A percentile compares a stretch with the other conserved stretches of the same genome.
phyloP scores from a whole-genome alignment of 2,797 vertebrate genomes.

The Liparis tanakae region DNA sequence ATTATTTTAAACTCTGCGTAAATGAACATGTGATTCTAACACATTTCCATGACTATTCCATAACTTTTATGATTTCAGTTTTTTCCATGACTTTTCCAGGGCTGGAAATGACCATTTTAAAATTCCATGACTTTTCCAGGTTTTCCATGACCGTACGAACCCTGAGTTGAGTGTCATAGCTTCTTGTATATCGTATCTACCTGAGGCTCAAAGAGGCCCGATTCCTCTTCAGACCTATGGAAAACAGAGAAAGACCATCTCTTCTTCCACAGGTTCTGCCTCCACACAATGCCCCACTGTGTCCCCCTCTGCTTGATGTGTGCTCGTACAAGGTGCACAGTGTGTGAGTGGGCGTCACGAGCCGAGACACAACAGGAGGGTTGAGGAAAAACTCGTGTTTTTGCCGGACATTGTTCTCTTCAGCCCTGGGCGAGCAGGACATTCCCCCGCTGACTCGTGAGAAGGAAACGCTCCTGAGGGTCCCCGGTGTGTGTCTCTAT shows the following conservation, averaged over 20 bases:
- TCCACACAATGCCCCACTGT: constrained; percentile 55
- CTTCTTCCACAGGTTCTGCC: constrained; percentile 48
- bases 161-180: background rate
- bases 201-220: constrained; percentile 8
- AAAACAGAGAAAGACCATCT: constrained; percentile 21
- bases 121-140: no score
- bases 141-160: no score
- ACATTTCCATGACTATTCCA: no score
- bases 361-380: background rate
- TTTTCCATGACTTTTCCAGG: no score
- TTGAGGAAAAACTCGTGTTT: background rate
- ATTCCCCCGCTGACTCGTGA: constrained; percentile 39
- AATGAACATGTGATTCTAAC: no score
- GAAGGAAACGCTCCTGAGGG: constrained; percentile 53
- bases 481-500: constrained; percentile 9
- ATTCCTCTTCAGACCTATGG: constrained; percentile 14
- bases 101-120: no score
- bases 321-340: constrained; percentile 28
- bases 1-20: no score
- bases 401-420: constrained; percentile 20
- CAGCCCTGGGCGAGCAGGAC: constrained; percentile 16
- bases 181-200: background rate
- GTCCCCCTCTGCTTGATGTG: background rate
- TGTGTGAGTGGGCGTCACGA: constrained; percentile 27
- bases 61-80: no score